Base-by-base conservation (phyloP, 2,113 vertebrate species). In the Ellobius talpinus region DNA sequence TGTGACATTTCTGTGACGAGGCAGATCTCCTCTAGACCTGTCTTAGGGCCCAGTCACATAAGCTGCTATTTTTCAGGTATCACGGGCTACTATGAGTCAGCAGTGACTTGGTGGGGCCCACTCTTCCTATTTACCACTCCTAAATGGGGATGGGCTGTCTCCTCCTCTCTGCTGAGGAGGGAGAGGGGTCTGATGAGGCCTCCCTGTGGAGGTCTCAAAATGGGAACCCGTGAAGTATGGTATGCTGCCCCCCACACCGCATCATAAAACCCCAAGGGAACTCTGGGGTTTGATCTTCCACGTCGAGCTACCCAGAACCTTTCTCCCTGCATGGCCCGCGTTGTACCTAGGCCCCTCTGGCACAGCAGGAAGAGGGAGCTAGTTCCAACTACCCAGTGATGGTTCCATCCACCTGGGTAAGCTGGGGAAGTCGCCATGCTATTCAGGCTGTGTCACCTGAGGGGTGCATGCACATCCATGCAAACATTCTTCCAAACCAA, bases 1-100 rank as follows among this genome's bases (percentile, higher is more conserved):
- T 0, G 17, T 1, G 0, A 3, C 0, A 4, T 5, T 5, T 61
- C 0, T 12, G 4, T 0, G 6, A 24, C 0, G 0, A 0, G 52
- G 33, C 6, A 10, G 0, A 0, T 5, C 1, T 0, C 13, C 70
- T 7, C 17, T 24, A 24, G 77, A 29, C 26, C 16, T 13, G 0
- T 26, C 2, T 2, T 9, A 0, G 36, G n/a, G 63, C 85, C 3
- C 0, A 0, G 47, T 1, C 39, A 36, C 1, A 1, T 0, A 19
- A 42, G 47, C 3, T 0, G 1, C 66, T 3, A 0, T 1, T 24
- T 14, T 45, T 7, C 2, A 26, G 74, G 39, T 47, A n/a, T 42
- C 23, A 7, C 0, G 0, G 31, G 26, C 16, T 14, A 10, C 31
- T 26, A 7, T 2, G 81, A 47, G 77, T 78, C 45, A 14, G 55